Percentiles rank a stretch among this genome's conserved stretches.
These are phyloP conservation scores for Tinamus guttatus DNA, from an alignment of 2,113 vertebrate genomes.

Conservation along the genomic window DNA sequence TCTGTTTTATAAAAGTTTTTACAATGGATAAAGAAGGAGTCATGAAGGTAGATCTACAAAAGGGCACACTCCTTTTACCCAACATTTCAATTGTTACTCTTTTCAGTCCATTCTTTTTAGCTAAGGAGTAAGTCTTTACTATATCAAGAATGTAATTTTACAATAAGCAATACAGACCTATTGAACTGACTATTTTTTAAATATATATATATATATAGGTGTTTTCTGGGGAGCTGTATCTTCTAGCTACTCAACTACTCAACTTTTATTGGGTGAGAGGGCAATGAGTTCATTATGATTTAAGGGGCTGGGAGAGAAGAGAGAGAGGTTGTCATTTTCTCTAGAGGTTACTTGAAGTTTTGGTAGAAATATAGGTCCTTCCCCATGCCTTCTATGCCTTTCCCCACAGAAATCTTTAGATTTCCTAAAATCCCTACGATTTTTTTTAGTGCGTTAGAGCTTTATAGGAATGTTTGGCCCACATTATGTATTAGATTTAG, in stretches of 20 bases:
- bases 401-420: neutral
- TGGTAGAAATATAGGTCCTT: neutral
- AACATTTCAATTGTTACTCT: neutral
- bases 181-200: neutral
- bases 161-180: neutral
- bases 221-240: neutral
- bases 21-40: neutral
- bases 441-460: neutral
- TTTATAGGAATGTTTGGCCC: conserved; percentile 5
- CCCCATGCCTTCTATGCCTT: neutral
- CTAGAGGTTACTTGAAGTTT: neutral
- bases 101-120: neutral
- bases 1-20: neutral
- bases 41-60: neutral
- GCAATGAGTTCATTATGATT: neutral
- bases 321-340: neutral
- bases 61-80: neutral
- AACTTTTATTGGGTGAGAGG: neutral
- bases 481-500: conserved; percentile 20
- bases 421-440: neutral
- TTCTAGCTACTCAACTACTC: neutral
- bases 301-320: neutral
- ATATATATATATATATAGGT: neutral
- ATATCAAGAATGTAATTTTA: neutral
- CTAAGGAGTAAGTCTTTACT: neutral